Percentiles rank a stretch among this genome's conserved stretches.
Conservation (phyloP, 2,113 vertebrate species). For the Hyperoodon ampullatus region DNA sequence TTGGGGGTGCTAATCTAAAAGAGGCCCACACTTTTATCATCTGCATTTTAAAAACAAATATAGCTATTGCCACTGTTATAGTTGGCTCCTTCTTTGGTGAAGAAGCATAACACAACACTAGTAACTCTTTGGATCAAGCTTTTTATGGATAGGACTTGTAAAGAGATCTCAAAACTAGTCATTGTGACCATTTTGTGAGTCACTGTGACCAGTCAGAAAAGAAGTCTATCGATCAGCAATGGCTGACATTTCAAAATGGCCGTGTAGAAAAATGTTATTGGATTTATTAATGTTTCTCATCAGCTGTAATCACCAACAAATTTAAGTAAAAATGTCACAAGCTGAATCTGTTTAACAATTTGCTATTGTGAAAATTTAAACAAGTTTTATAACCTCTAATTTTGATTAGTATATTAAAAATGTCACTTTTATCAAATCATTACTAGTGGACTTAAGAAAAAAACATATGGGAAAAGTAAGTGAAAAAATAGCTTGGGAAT, state of each 20-base stretch:
- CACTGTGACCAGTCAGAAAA: conserved; percentile 62
- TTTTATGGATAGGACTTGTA: conserved; percentile 38
- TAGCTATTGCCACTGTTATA: neutral
- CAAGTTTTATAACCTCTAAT: conserved; percentile 49
- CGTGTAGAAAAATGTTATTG: conserved; percentile 56
- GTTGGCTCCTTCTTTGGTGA: neutral
- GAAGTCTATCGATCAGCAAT: conserved; percentile 74
- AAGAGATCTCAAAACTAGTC: conserved; percentile 47
- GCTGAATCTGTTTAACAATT: conserved; percentile 57
- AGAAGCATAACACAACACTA: neutral
- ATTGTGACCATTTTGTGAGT: conserved; percentile 7
- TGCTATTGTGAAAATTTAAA: conserved; percentile 53
- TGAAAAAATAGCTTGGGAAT: neutral
- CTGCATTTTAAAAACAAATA: conserved; percentile 76
- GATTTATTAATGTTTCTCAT: conserved; percentile 79
- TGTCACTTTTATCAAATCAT: conserved; percentile 40
- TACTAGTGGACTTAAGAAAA: neutral
- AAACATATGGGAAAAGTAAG: conserved; percentile 13
- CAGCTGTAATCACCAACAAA: conserved; percentile 67
- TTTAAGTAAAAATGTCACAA: conserved; percentile 67
- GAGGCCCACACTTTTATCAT: conserved; percentile 17
- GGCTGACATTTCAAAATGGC: conserved; percentile 79
- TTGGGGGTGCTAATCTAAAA: neutral
- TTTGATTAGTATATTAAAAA: conserved; percentile 57
- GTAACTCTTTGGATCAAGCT: neutral